phyloP scores from a whole-genome alignment of 1,140 invertebrate genomes.

The Sitophilus oryzae region DNA sequence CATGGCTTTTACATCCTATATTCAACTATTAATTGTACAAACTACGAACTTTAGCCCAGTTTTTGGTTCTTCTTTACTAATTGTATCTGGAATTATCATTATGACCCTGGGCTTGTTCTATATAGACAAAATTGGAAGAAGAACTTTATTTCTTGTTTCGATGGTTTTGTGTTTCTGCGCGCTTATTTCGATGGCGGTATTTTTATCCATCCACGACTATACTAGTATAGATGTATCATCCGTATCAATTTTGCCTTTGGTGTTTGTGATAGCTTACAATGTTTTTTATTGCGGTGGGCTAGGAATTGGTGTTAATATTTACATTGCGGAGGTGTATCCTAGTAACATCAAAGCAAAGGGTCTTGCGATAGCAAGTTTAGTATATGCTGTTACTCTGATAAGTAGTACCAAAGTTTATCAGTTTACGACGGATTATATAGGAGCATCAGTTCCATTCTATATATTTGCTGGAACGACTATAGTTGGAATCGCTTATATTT shows the following conservation, averaged over 20 bases:
- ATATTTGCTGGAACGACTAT: not conserved
- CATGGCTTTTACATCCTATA: constrained; percentile 56
- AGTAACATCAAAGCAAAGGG: not conserved
- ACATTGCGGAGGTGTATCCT: not conserved
- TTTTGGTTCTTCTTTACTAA: constrained; percentile 31
- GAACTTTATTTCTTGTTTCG: not conserved
- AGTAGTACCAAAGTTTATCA: not conserved
- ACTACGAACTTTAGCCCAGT: constrained; percentile 41
- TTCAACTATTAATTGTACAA: constrained; percentile 49
- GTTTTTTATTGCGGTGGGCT: not conserved
- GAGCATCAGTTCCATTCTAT: not conserved
- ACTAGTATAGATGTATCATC: not conserved
- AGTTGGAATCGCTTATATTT: not conserved
- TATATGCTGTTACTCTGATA: not conserved
- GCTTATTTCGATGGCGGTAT: not conserved
- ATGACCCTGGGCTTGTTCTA: not conserved
- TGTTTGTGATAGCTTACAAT: not conserved
- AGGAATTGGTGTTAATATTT: not conserved
- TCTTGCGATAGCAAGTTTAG: not conserved
- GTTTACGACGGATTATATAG: not conserved
- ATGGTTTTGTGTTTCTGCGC: not conserved
- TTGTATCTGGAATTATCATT: not conserved
- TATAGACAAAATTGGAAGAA: not conserved
- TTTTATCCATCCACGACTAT: not conserved
- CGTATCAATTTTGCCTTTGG: not conserved